Conservation (phyloP, 64 coral and sea anemone species). For the Hydrozoanthus tunicans region DNA sequence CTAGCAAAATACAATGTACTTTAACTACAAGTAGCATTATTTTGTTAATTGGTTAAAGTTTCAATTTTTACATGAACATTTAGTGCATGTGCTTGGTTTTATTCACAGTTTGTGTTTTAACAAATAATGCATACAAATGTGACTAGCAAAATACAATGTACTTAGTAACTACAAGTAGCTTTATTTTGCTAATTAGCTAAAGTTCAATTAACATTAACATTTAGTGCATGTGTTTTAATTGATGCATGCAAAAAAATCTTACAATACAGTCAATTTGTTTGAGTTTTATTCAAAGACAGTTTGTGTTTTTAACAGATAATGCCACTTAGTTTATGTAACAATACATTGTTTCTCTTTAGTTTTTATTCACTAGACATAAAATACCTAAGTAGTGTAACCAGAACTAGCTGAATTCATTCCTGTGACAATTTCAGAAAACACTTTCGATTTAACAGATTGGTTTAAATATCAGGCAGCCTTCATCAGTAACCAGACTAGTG, state of each 20-base stretch:
- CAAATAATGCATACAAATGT: not conserved
- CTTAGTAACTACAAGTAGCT: conserved; percentile 13
- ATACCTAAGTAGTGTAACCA: no score
- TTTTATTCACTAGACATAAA: no score
- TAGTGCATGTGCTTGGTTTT: not conserved
- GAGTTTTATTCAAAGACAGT: conserved; percentile 48
- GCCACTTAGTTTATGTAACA: not conserved
- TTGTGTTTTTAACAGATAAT: conserved; percentile 53
- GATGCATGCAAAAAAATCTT: conserved; percentile 46
- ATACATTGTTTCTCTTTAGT: no score
- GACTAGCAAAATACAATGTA: conserved; percentile 34
- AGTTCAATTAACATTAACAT: conserved; percentile 16
- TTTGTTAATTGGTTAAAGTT: conserved; percentile 32
- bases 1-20: not conserved
- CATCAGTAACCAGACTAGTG: no score
- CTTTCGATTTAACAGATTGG: no score
- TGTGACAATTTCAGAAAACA: not conserved
- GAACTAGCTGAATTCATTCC: not conserved
- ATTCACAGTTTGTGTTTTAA: not conserved
- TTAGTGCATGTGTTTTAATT: conserved; percentile 2
- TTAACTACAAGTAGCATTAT: conserved; percentile 18
- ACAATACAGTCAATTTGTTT: conserved; percentile 45
- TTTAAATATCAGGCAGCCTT: no score
- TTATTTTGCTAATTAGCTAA: conserved; percentile 14
- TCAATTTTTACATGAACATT: conserved; percentile 36